phyloP scores from a whole-genome alignment of 2,113 vertebrate species.

The Cyanocitta stelleri region DNA sequence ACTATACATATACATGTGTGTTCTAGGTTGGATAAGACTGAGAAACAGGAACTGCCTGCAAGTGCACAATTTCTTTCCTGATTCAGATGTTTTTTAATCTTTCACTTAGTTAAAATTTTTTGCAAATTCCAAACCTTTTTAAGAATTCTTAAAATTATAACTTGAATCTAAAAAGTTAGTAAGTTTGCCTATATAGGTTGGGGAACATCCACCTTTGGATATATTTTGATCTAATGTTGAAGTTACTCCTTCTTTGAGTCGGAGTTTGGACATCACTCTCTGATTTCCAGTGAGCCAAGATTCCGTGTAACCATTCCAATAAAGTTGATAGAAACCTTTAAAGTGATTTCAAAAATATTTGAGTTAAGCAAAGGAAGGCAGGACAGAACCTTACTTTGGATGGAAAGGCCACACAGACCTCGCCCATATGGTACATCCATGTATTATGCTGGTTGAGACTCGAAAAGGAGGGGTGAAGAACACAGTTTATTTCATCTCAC shows the following conservation, averaged over 20 bases:
- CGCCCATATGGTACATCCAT: neutral
- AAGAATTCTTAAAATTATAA: neutral
- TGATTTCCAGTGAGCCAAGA: neutral
- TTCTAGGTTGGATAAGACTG: neutral
- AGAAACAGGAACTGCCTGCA: neutral
- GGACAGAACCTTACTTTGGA: neutral
- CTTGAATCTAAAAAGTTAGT: neutral
- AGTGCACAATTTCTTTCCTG: neutral
- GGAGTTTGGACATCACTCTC: neutral
- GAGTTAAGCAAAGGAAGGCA: neutral
- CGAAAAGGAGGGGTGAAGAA: neutral
- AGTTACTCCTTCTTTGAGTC: neutral
- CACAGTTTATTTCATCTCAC: neutral
- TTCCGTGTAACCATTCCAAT: neutral
- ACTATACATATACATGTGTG: neutral
- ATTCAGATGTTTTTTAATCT: neutral
- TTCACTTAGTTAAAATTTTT: neutral
- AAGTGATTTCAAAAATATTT: neutral
- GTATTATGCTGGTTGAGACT: fast-evolving
- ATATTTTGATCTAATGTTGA: neutral
- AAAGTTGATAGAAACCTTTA: neutral
- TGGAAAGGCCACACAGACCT: neutral
- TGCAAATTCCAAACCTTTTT: neutral
- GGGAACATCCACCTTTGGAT: neutral
- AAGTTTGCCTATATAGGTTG: neutral